Evolutionary conservation across 2,888 invertebrate genomes (phyloP).

Genomic region (Noctua fimbriata): DNA sequence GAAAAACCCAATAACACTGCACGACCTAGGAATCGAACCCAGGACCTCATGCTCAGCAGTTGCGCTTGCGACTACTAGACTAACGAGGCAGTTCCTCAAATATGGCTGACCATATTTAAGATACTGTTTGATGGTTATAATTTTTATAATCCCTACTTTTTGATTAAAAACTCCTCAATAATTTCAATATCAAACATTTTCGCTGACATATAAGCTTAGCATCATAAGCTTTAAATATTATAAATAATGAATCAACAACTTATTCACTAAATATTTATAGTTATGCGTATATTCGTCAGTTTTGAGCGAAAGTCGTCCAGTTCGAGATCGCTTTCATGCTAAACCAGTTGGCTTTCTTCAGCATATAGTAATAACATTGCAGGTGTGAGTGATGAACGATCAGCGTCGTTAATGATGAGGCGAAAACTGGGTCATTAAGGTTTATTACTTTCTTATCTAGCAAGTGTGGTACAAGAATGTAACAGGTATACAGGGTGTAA

Average conservation of each 20-base stretch:
- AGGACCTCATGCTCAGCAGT: no score
- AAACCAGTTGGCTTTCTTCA: constrained; percentile 86
- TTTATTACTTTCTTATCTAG: constrained; percentile 20
- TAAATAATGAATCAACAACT: not conserved
- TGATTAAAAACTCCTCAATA: not conserved
- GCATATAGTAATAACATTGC: constrained; percentile 74
- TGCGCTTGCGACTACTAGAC: no score
- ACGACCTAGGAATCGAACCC: no score
- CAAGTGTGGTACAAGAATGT: not conserved
- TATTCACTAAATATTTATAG: constrained; percentile 36
- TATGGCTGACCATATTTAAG: not conserved
- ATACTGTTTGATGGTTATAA: not conserved
- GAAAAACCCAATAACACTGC: no score
- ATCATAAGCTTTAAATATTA: not conserved
- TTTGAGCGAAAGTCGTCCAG: constrained; percentile 78
- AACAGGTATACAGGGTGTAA: not conserved
- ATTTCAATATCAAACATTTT: not conserved
- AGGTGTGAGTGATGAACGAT: constrained; percentile 57
- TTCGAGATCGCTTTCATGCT: constrained; percentile 74
- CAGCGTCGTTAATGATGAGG: constrained; percentile 31
- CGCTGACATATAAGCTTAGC: not conserved
- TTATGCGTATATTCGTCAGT: constrained; percentile 55
- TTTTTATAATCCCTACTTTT: not conserved
- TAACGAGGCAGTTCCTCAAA: no score
- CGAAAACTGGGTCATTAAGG: constrained; percentile 18